phyloP scores from a whole-genome alignment of 2,797 vertebrate genomes.

The Galagoides demidoff region DNA sequence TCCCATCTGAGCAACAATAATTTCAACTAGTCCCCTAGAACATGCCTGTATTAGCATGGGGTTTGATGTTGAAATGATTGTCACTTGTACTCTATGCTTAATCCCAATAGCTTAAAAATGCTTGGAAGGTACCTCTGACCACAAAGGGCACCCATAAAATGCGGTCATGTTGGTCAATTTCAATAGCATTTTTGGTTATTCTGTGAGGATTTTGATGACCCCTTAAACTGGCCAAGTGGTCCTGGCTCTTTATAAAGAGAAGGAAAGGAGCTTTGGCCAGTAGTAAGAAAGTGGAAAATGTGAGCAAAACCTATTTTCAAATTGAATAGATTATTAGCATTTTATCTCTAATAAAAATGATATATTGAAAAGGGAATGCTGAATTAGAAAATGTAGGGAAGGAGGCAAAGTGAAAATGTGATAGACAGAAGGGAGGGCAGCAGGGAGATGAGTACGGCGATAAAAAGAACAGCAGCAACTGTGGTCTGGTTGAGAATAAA shows the following conservation, averaged over 20 bases:
- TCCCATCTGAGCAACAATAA: neutral
- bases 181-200: neutral
- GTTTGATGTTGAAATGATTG: neutral
- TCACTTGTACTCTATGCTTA: neutral
- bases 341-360: neutral
- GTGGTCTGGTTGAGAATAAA: neutral
- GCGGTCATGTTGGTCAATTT: neutral
- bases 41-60: neutral
- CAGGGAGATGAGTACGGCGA: neutral
- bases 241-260: neutral
- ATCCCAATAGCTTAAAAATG: slow-evolving; percentile 13
- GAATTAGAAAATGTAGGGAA: neutral
- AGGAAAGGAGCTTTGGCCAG: neutral
- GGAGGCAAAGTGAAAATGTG: neutral
- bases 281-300: neutral
- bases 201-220: neutral
- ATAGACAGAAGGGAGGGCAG: neutral
- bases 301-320: neutral
- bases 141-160: neutral
- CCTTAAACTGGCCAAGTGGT: neutral
- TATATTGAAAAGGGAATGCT: neutral
- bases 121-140: neutral
- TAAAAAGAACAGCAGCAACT: neutral
- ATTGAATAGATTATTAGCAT: neutral
- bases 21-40: neutral